Conservation (phyloP, 1,140 invertebrate genomes). For the Chymomyza costata region DNA sequence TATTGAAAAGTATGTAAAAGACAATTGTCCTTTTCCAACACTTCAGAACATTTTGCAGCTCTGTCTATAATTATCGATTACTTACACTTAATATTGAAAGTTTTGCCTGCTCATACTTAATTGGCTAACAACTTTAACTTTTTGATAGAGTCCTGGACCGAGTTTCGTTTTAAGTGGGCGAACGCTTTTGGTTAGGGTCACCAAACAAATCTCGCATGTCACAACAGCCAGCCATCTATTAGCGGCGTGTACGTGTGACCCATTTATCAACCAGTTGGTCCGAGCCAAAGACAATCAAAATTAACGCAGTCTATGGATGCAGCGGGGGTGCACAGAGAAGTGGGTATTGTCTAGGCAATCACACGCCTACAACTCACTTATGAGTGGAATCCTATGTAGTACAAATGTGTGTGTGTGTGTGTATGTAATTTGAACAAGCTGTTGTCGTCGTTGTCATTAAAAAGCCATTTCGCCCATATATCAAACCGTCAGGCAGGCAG, state of each 20-base stretch:
- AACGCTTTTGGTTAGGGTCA: conserved; percentile 55
- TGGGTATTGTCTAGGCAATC: conserved; percentile 59
- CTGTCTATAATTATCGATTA: too few relatives aligned
- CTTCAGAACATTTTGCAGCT: too few relatives aligned
- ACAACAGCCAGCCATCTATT: conserved; percentile 48
- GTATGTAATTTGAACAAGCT: conserved; percentile 68
- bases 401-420: conserved; percentile 26
- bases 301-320: too few relatives aligned
- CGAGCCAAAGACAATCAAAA: conserved; percentile 60
- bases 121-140: too few relatives aligned
- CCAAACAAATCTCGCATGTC: conserved; percentile 50
- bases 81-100: too few relatives aligned
- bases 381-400: too few relatives aligned
- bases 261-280: conserved; percentile 56
- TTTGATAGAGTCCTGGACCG: neutral
- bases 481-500: conserved; percentile 33
- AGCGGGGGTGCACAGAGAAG: conserved; percentile 14
- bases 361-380: too few relatives aligned
- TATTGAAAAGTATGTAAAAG: too few relatives aligned
- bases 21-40: too few relatives aligned
- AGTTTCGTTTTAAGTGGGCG: conserved; percentile 32
- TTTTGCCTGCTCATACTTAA: too few relatives aligned
- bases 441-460: conserved; percentile 73
- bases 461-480: conserved; percentile 71
- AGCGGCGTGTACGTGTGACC: conserved; percentile 54